A percentile compares a stretch with the other conserved stretches of the same genome.
phyloP scores from a whole-genome alignment of 1,140 invertebrate genomes.

The Papilio polyxenes region DNA sequence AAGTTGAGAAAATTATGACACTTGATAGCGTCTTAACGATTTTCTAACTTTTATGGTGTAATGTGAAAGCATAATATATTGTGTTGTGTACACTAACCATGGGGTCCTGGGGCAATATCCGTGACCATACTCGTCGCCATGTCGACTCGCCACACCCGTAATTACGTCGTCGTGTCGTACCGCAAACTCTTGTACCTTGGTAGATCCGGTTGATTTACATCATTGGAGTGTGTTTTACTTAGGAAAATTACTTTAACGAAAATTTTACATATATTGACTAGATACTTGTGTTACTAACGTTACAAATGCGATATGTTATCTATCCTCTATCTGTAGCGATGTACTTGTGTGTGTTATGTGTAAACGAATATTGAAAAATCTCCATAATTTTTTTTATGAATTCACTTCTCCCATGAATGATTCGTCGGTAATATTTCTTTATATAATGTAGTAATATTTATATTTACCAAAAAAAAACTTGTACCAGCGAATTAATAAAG shows the following conservation, averaged over 20 bases:
- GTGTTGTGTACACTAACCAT: constrained; percentile 46
- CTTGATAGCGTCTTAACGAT: not conserved
- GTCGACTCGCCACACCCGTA: not conserved
- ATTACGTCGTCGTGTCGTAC: constrained; percentile 2
- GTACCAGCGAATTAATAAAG: not conserved
- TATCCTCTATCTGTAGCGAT: too few species aligned
- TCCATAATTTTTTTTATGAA: too few species aligned
- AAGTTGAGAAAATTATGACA: not conserved
- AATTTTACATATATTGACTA: too few species aligned
- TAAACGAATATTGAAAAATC: too few species aligned
- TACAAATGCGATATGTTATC: too few species aligned
- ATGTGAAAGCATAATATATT: constrained; percentile 4
- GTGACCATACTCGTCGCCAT: constrained; percentile 26
- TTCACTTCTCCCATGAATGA: too few species aligned
- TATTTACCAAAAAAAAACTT: not conserved
- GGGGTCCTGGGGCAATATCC: constrained; percentile 56
- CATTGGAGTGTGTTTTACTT: not conserved
- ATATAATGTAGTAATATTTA: too few species aligned
- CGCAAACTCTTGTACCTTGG: not conserved
- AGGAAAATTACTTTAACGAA: too few species aligned
- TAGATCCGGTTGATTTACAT: constrained; percentile 20
- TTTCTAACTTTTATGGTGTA: constrained; percentile 21
- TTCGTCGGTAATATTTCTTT: too few species aligned
- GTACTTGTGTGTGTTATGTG: too few species aligned
- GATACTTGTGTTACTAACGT: too few species aligned